A percentile compares a stretch with the other conserved stretches of the same genome.
Conservation (phyloP, 2,113 vertebrate species). For the Phalacrocorax carbo region DNA sequence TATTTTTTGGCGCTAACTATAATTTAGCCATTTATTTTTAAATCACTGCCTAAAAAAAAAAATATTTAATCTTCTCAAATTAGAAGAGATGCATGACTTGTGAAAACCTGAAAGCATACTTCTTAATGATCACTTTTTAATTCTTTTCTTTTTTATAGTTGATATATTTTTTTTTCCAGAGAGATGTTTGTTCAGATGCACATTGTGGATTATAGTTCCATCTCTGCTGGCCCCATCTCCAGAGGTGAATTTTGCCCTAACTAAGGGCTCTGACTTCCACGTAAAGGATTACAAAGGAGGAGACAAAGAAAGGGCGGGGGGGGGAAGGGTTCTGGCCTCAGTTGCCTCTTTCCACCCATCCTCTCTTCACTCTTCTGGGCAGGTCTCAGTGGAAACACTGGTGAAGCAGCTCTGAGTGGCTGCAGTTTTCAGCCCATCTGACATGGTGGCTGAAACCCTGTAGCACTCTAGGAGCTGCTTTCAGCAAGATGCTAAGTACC, state of each 20-base stretch:
- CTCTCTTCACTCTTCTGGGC: background rate
- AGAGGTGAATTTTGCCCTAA: constrained; percentile 31
- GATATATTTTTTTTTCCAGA: background rate
- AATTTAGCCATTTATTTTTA: constrained; percentile 64
- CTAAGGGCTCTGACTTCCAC: constrained; percentile 31
- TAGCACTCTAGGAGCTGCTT: background rate
- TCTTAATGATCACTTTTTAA: constrained; percentile 28
- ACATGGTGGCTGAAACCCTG: background rate
- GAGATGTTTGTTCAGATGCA: constrained; percentile 29
- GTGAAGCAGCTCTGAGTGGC: background rate
- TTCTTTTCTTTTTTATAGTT: constrained; percentile 11
- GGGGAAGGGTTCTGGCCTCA: background rate
- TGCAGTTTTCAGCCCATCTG: background rate
- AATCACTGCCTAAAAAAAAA: constrained; percentile 57
- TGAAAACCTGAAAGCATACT: constrained; percentile 59
- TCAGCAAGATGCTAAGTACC: background rate
- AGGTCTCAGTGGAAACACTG: background rate
- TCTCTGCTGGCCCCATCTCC: background rate
- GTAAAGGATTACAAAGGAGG: constrained; percentile 14
- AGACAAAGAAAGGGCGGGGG: accelerated
- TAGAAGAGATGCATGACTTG: constrained; percentile 55
- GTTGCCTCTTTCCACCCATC: background rate
- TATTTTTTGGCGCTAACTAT: constrained; percentile 57
- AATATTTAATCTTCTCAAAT: constrained; percentile 27
- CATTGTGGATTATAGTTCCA: constrained; percentile 7